Percentiles rank a stretch among this genome's conserved stretches.
These are phyloP conservation scores for Nibea albiflora DNA, from an alignment of 2,113 vertebrate species.

Conservation along the genomic window DNA sequence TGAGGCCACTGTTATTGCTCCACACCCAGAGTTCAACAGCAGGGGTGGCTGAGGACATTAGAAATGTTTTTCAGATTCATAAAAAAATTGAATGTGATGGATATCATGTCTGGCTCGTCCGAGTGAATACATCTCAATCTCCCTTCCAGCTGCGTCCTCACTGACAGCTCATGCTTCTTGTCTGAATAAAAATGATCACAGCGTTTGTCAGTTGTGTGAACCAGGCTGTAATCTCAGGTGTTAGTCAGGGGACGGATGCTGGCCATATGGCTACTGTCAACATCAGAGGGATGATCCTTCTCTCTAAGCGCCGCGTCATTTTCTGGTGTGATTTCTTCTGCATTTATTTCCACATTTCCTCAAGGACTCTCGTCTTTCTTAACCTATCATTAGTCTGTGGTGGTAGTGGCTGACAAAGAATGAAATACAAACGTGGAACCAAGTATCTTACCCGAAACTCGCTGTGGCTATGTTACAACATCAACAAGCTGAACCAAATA, in stretches of 20 bases:
- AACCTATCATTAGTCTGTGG: slow-evolving; percentile 69
- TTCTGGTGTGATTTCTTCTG: slow-evolving; percentile 27
- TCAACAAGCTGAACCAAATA: slow-evolving; percentile 48
- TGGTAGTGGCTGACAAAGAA: slow-evolving; percentile 58
- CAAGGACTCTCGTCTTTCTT: slow-evolving; percentile 44
- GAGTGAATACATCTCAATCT: not conserved
- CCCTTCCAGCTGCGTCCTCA: not conserved
- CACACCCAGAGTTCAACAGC: slow-evolving; percentile 73
- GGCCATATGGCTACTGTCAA: slow-evolving; percentile 22
- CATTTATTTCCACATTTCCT: slow-evolving; percentile 60
- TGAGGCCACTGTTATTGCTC: slow-evolving; percentile 71
- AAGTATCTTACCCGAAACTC: slow-evolving; percentile 34
- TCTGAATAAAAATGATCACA: slow-evolving; percentile 1
- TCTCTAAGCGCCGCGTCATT: not conserved
- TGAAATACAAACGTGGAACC: slow-evolving; percentile 49
- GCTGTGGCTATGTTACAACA: slow-evolving; percentile 42
- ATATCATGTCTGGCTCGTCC: not conserved
- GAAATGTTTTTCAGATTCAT: slow-evolving; percentile 30
- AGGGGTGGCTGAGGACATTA: slow-evolving; percentile 33
- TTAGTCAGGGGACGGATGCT: not conserved
- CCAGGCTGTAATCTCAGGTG: slow-evolving; percentile 40
- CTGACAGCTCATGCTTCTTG: not conserved
- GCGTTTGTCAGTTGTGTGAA: not conserved
- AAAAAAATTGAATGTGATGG: not conserved
- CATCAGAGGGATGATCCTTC: not conserved